Base-by-base conservation (phyloP, 2,113 vertebrate genomes). In the Empidonax traillii region DNA sequence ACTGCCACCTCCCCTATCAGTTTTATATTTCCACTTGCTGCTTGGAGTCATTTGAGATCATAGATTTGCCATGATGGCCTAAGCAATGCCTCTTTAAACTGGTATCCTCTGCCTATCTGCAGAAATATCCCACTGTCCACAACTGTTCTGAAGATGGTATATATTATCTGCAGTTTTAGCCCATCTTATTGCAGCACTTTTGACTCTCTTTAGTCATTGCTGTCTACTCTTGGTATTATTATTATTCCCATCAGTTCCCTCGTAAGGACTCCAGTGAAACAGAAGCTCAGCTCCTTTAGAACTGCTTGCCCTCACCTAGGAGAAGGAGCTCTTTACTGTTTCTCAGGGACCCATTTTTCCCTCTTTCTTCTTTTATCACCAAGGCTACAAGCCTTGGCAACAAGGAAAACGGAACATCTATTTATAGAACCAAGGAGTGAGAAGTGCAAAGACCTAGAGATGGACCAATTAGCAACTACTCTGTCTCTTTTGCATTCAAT, bases 351-450 rank as follows among this genome's bases (percentile, higher is more conserved):
- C 20, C 46, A 7, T 90, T 94, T 91, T 88, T 39, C 31, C 33
- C 33, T 61, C 35, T 83, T 85, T 74, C 72, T 91, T 96, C 66
- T 85, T 93, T 92, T 89, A 89, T 97, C 95, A 96, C 96, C 96
- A 97, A 95, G 94, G 90, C 89, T 97, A 97, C 94, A 86, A 95
- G 87, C 94, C 96, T 96, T 88, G 93, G 93, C 93, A 97, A 95
- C 94, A 88, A 81, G 73, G 41, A 96, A 95, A 96, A 90, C 5
- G 8, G 94, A 91, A 86, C 43, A 93, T 87, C 83, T 97, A 95
- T 97, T 95, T 97, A 95, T 96, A 97, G 96, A 94, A 95, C 52
- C 37, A 62, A 44, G 66, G 77, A 90, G 30, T 81, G 76, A 94
- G 65, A 87, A 94, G 69, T 80, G 85, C 76, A 96, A 87, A 89